Conservation (phyloP, 2,888 invertebrate species). For the Agriopis aurantiaria region DNA sequence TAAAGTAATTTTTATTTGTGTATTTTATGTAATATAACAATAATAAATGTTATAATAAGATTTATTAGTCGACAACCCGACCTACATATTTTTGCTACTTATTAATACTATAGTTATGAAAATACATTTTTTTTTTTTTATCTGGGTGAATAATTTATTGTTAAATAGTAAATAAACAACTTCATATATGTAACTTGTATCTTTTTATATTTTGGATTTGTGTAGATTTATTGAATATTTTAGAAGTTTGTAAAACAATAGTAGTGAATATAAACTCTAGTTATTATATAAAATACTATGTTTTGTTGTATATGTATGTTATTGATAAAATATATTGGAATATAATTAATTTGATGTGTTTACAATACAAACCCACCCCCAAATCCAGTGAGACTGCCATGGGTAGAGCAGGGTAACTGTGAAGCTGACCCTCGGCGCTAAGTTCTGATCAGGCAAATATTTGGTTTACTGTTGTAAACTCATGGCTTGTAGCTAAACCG, state of each 20-base stretch:
- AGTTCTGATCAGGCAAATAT: neutral
- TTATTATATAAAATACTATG: constrained; percentile 30
- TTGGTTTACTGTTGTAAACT: too few relatives aligned
- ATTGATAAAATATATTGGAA: constrained; percentile 37
- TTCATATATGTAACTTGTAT: neutral
- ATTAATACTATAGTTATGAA: neutral
- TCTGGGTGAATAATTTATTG: constrained; percentile 12
- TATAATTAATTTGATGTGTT: constrained; percentile 24
- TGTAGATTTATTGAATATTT: constrained; percentile 2
- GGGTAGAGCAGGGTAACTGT: neutral
- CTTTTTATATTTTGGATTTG: neutral
- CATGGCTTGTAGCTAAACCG: too few relatives aligned
- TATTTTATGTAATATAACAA: neutral
- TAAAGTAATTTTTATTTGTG: neutral
- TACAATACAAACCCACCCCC: constrained; percentile 16
- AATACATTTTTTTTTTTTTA: neutral
- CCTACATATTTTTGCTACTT: neutral
- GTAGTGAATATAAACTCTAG: constrained; percentile 20
- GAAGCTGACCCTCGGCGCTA: neutral
- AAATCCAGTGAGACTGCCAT: neutral
- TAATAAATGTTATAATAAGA: neutral
- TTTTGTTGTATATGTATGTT: constrained; percentile 40
- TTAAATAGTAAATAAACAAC: constrained; percentile 7
- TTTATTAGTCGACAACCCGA: neutral
- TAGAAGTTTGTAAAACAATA: constrained; percentile 6